These are phyloP conservation scores for Lasioglossum lativentre DNA, from an alignment of 2,888 invertebrate genomes.

Conservation along the genomic window DNA sequence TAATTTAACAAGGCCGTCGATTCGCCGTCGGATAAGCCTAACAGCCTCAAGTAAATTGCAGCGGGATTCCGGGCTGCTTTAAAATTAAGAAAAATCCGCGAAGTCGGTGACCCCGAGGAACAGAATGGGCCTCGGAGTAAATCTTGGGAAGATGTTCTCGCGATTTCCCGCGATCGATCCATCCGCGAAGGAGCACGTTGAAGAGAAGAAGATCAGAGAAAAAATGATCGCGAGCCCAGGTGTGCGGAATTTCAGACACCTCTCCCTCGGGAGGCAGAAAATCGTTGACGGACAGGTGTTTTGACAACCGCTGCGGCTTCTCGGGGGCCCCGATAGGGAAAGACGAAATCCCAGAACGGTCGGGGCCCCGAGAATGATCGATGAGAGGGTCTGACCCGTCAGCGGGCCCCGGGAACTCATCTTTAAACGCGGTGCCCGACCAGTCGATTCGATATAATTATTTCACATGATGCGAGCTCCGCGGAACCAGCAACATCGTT, in stretches of 20 bases:
- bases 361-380: constrained; percentile 80
- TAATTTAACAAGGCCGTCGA: constrained; percentile 7
- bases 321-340: constrained; percentile 54
- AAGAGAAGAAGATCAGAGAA: too few species aligned
- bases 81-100: not conserved
- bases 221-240: not conserved
- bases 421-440: constrained; percentile 76
- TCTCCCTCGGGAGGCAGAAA: not conserved
- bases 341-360: constrained; percentile 78
- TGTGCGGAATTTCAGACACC: not conserved
- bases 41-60: not conserved
- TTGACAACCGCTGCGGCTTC: constrained; percentile 71
- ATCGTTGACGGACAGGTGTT: constrained; percentile 46
- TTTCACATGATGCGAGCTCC: constrained; percentile 75
- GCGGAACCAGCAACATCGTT: constrained; percentile 66
- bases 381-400: constrained; percentile 82
- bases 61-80: not conserved
- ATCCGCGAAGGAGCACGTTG: not conserved
- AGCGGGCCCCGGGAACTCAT: constrained; percentile 77
- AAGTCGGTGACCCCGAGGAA: constrained; percentile 1
- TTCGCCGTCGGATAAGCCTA: not conserved
- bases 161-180: constrained; percentile 18
- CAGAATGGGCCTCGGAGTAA: not conserved
- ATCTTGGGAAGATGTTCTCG: not conserved
- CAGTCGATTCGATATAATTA: constrained; percentile 83